phyloP scores from a whole-genome alignment of 2,797 vertebrate species.

The Eutrigla gurnardus region DNA sequence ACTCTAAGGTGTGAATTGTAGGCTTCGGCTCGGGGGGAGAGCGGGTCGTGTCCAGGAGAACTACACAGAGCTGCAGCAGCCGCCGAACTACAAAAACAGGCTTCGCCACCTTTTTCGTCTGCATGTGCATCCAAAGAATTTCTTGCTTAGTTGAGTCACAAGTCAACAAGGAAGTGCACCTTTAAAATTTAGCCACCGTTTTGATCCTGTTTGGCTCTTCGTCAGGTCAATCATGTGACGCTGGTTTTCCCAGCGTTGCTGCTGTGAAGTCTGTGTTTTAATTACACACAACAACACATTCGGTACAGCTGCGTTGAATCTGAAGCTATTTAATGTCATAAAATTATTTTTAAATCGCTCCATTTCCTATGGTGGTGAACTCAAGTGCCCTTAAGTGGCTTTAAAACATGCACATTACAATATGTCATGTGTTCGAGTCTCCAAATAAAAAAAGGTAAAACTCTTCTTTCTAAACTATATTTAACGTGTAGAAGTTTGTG shows the following conservation, averaged over 20 bases:
- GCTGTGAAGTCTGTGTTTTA: background rate
- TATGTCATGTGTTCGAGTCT: background rate
- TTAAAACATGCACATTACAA: background rate
- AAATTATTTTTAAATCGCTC: background rate
- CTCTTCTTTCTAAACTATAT: background rate
- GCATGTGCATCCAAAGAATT: background rate
- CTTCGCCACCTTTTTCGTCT: background rate
- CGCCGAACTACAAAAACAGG: background rate
- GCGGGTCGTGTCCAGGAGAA: background rate
- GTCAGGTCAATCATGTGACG: background rate
- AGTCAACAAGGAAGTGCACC: conserved; percentile 5
- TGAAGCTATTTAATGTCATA: background rate
- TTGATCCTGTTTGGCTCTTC: background rate
- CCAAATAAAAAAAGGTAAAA: too few species aligned
- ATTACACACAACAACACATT: background rate
- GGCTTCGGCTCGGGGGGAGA: background rate
- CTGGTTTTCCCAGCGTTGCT: background rate
- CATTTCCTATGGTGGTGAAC: background rate
- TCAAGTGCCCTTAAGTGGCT: background rate
- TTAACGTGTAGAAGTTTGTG: background rate
- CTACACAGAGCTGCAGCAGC: too few species aligned
- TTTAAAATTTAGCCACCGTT: background rate
- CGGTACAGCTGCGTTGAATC: background rate
- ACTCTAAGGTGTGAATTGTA: background rate
- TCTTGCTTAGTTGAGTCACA: background rate